A percentile compares a stretch with the other conserved stretches of the same genome.
These are phyloP conservation scores for Macrophya alboannulata DNA, from an alignment of 2,888 invertebrate genomes.

Conservation along the genomic window DNA sequence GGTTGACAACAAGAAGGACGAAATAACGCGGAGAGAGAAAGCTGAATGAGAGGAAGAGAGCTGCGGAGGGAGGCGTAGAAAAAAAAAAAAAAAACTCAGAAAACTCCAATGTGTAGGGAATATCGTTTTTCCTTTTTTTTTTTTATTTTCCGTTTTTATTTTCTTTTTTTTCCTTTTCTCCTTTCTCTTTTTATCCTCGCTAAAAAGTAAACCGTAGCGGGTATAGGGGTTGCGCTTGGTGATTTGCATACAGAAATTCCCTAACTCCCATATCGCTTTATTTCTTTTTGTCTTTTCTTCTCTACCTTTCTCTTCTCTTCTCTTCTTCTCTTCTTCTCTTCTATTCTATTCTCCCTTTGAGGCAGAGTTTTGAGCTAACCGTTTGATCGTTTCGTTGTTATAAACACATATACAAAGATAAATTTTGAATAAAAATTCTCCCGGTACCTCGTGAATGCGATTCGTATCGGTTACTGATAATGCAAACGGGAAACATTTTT, in stretches of 20 bases:
- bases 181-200: slow-evolving; percentile 36
- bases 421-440: neutral
- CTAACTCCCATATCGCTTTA: slow-evolving; percentile 51
- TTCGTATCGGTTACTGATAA: neutral
- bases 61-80: neutral
- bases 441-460: neutral
- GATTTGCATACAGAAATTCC: slow-evolving; percentile 46
- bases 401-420: neutral
- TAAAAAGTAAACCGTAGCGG: slow-evolving; percentile 6
- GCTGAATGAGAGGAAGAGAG: neutral
- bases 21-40: neutral
- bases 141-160: slow-evolving; percentile 43
- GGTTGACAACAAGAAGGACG: slow-evolving; percentile 47
- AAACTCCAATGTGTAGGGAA: slow-evolving; percentile 25
- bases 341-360: slow-evolving; percentile 8
- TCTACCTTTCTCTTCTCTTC: slow-evolving; percentile 56
- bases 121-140: slow-evolving; percentile 4
- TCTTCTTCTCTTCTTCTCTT: slow-evolving; percentile 10
- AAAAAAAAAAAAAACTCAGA: neutral
- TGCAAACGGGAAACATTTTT: neutral
- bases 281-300: slow-evolving; percentile 55
- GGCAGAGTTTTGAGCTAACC: neutral
- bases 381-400: slow-evolving; percentile 24
- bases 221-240: neutral
- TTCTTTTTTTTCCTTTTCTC: slow-evolving; percentile 37